Evolutionary conservation across 1,140 invertebrate genomes (phyloP).

Genomic region (Sycobia sp.): DNA sequence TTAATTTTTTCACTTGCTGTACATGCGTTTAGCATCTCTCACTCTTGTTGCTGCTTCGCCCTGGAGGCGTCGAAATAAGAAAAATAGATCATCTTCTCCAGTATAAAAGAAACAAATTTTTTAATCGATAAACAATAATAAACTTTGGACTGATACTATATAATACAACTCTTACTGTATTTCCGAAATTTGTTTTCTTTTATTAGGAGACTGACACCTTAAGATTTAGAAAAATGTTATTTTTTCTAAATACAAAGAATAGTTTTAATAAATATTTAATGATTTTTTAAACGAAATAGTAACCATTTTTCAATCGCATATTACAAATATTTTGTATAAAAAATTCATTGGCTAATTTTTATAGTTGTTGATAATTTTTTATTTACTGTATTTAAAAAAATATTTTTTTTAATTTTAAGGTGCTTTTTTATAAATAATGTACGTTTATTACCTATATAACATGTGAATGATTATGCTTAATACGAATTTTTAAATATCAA

Average conservation of each 20-base stretch:
- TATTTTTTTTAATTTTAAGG: conserved; percentile 33
- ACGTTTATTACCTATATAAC: conserved; percentile 16
- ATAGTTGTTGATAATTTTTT: conserved; percentile 23
- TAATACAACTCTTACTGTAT: too few relatives aligned
- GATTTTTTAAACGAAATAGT: conserved; percentile 3
- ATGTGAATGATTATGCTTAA: conserved; percentile 19
- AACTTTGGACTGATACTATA: conserved; percentile 27
- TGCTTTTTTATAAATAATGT: conserved; percentile 23
- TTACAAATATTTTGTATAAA: conserved; percentile 5
- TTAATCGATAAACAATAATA: conserved; percentile 23
- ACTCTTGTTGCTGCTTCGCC: conserved; percentile 32
- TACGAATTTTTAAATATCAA: conserved; percentile 16
- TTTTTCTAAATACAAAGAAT: not conserved
- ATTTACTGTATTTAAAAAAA: conserved; percentile 8
- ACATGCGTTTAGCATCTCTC: conserved; percentile 32
- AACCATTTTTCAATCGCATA: not conserved
- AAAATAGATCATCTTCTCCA: conserved; percentile 22
- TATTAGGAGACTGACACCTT: conserved; percentile 19
- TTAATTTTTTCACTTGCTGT: conserved; percentile 31
- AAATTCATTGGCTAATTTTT: conserved; percentile 12
- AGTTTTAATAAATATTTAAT: not conserved
- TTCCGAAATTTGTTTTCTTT: conserved; percentile 21
- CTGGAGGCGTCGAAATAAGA: conserved; percentile 33
- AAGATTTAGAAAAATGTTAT: conserved; percentile 24
- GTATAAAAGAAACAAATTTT: conserved; percentile 15